phyloP scores from a whole-genome alignment of 2,113 vertebrate genomes.

The Azemiops feae region DNA sequence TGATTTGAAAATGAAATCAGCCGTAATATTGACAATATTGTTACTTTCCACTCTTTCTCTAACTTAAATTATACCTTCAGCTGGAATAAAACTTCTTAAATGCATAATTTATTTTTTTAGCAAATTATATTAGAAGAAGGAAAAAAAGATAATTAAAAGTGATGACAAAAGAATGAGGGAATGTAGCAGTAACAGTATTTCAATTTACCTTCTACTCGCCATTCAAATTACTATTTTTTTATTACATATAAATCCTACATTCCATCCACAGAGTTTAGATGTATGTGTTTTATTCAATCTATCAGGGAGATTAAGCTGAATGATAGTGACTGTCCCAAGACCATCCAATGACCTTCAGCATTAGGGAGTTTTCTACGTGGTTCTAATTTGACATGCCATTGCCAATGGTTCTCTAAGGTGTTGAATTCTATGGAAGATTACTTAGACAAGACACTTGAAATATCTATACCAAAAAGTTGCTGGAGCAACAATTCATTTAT shows the following conservation, averaged over 20 bases:
- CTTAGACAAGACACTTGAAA: not conserved
- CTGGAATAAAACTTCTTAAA: conserved; percentile 30
- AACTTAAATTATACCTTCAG: conserved; percentile 16
- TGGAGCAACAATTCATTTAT: not conserved
- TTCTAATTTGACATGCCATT: not conserved
- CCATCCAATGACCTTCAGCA: not conserved
- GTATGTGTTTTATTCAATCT: not conserved
- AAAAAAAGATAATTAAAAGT: not conserved
- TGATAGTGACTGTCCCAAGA: not conserved
- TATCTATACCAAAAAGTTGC: not conserved
- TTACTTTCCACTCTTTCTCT: conserved; percentile 16
- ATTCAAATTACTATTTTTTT: not conserved
- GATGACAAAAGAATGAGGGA: not conserved
- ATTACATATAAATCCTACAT: not conserved
- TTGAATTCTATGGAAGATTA: not conserved
- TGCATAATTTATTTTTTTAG: conserved; percentile 13
- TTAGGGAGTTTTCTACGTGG: not conserved
- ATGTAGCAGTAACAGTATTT: not conserved
- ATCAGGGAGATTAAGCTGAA: not conserved
- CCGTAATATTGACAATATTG: conserved; percentile 9
- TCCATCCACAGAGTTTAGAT: not conserved
- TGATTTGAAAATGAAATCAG: conserved; percentile 44
- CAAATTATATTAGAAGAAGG: not conserved
- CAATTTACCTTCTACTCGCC: not conserved
- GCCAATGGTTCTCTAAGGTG: not conserved